Evolutionary conservation across 1,140 invertebrate species (phyloP), one percentile per base, ranked within the genome.

Genomic region (Papilio glaucus): DNA sequence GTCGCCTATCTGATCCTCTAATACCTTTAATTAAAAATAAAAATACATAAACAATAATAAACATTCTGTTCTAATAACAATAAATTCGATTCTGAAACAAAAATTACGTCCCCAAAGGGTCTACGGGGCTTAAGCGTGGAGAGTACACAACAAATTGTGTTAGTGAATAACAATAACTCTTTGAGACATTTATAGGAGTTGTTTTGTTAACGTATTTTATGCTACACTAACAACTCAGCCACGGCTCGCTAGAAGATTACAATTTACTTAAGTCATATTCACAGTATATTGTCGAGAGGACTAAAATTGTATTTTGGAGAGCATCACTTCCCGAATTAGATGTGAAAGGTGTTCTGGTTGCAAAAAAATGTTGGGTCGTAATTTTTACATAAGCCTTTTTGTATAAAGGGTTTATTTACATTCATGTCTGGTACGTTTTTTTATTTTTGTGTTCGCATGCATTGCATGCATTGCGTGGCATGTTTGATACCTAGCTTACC

Each of bases 191-290:
- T 57, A 57, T 57, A 57, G 49, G 3, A 57, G 49, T 57, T 57
- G 49, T 57, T 57, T 57, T 57, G 49, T 57, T 57, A 57, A 57
- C 49, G 49, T 57, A 57, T 57, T 57, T 57, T 57, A 57, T 57
- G 21, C 6, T 57, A 57, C 49, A 9, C 49, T 26, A 57, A 57
- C 49, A 26, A 57, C 21, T 18, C 15, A 21, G 15, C 21, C 18
- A 0, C 18, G 9, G 49, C 24, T 26, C 0, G 49, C 2, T 49
- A 15, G 12, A 5, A 24, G 21, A 57, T 26, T 57, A 26, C 49
- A 5, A 24, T 24, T 57, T 57, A 57, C 21, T 24, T 57, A 5
- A 57, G 8, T 13, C 49, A 49, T 49, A 57, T 53, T 53, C 15
- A 53, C 6, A 4, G 21, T 33, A 21, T 21, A 21, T 24, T 53